Conservation (phyloP, 2,888 invertebrate species). For the Odontomyia ornata region DNA sequence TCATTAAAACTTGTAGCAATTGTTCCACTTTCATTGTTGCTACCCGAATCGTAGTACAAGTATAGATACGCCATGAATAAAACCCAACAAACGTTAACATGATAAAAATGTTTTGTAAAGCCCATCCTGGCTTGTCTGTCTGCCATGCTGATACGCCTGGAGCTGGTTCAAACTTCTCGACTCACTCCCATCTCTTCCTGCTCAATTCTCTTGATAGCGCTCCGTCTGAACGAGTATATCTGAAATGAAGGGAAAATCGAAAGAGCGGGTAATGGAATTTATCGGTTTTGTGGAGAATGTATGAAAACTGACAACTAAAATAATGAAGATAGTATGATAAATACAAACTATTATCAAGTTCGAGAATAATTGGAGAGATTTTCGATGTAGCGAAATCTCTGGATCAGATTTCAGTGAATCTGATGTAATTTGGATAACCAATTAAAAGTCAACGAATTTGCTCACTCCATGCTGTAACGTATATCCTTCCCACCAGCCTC, state of each 20-base stretch:
- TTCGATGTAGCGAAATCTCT: background rate
- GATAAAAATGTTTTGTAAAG: background rate
- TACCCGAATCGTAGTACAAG: background rate
- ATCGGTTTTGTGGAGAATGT: background rate
- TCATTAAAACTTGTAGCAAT: constrained; percentile 38
- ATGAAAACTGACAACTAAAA: background rate
- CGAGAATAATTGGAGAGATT: background rate
- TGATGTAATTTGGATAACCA: no score
- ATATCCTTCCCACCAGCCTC: no score
- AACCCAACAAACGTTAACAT: background rate
- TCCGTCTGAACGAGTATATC: background rate
- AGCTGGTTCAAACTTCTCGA: background rate
- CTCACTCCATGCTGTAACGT: no score
- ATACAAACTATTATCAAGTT: background rate
- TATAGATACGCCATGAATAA: background rate
- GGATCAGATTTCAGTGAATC: no score
- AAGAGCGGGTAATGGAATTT: background rate
- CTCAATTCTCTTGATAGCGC: no score
- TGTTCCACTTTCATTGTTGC: constrained; percentile 17
- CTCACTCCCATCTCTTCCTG: no score
- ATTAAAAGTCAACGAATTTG: no score
- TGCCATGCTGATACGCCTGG: background rate
- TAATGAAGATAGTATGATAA: background rate
- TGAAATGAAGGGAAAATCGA: background rate
- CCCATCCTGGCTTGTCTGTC: no score